Conservation (phyloP, 2,113 vertebrate genomes). For the Psephotus haematonotus region DNA sequence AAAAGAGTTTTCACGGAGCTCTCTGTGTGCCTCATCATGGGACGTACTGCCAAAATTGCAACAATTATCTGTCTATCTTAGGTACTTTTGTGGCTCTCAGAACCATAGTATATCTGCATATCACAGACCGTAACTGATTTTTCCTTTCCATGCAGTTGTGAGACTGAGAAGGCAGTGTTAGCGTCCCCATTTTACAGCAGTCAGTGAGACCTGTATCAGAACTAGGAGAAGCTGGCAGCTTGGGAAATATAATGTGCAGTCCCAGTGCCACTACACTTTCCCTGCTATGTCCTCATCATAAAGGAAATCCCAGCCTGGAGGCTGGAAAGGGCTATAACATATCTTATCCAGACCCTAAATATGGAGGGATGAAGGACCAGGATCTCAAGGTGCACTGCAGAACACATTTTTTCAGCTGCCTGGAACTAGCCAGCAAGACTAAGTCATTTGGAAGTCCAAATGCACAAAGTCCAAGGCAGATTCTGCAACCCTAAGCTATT, state of each 20-base stretch:
- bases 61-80: conserved; percentile 60
- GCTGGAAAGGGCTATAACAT: background rate
- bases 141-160: background rate
- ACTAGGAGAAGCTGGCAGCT: background rate
- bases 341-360: background rate
- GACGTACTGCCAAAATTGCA: conserved; percentile 41
- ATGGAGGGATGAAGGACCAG: fast-evolving
- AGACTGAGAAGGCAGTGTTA: background rate
- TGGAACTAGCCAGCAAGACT: background rate
- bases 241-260: background rate
- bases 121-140: conserved; percentile 34
- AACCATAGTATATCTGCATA: background rate
- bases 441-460: background rate
- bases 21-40: background rate
- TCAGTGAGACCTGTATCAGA: background rate
- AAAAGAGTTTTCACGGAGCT: background rate
- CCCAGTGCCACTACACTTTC: background rate
- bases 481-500: background rate
- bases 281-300: fast-evolving
- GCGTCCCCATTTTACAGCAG: background rate
- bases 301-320: background rate
- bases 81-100: conserved; percentile 44
- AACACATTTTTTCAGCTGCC: background rate
- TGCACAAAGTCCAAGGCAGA: background rate
- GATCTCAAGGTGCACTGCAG: background rate